Base-by-base conservation (phyloP, 2,797 vertebrate genomes). In the Chiloscyllium punctatum region DNA sequence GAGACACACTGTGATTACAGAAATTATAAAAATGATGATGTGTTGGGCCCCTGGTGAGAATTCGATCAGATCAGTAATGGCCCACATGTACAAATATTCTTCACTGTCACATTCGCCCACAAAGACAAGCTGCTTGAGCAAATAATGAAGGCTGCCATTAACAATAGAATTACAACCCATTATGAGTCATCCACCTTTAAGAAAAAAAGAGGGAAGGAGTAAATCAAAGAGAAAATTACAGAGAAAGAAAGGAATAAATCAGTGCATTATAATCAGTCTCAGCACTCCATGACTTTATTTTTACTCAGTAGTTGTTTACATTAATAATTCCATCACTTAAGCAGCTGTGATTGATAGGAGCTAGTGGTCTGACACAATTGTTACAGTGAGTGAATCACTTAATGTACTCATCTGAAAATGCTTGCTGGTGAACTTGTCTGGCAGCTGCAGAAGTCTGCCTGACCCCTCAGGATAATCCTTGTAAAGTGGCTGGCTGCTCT, bases 281-380 rank as follows among this genome's bases (percentile, higher is more conserved):
- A 51, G 37, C 42, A 16, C 11, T 74, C 69, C 68, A 13, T 33
- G 7, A 16, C 33, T n/a, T 94, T 92, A 68, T 37, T 71, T 30
- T 72, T 48, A 71, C 37, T 48, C 91, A 69, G 5, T 51, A 30
- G 25, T 72, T 71, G 69, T n/a, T 37, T 48, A 25, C 68, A 27
- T 94, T 91, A 91, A 91, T 91, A 91, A 91, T 91, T 91, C 69
- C 13, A 27, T 94, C 25, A 51, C 27, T 71, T 30, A 51, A 74
- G 42, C 33, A 69, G 27, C 37, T 69, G 37, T 94, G 92, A 94
- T 72, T 94, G 92, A 72, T 33, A 48, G 27, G 92, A 69, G 42
- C 53, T 71, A 71, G 23, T 69, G 66, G 71, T 94, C 11, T 37
- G 66, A 51, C 69, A 94, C 69, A 48, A 94, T 71, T 72, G 92